These are phyloP conservation scores for Temnopleurus reevesii DNA, from an alignment of 53 echinoderm and acorn worm species.

Conservation along the genomic window DNA sequence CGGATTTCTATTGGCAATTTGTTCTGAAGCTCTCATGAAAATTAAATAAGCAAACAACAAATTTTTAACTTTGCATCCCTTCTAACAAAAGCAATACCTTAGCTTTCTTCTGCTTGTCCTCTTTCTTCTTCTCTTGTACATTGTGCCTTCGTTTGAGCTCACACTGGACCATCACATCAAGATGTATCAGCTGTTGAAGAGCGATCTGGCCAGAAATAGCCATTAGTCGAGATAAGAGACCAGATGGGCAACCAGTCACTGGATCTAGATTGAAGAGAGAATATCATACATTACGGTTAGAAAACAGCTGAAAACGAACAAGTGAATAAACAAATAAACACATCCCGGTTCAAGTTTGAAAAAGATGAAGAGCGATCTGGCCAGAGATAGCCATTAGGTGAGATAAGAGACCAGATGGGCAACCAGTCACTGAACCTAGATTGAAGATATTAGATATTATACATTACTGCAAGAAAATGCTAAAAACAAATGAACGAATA, in stretches of 20 bases:
- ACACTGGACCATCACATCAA: conserved; percentile 85
- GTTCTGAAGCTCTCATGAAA: too few species aligned
- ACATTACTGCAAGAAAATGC: too few species aligned
- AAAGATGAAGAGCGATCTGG: conserved; percentile 83
- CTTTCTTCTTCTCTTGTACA: conserved; percentile 83
- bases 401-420: conserved; percentile 75
- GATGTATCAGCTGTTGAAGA: conserved; percentile 83
- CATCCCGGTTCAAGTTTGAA: too few species aligned
- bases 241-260: conserved; percentile 64
- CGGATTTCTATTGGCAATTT: too few species aligned
- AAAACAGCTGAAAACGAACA: too few species aligned
- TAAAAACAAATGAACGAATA: too few species aligned
- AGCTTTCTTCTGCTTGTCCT: conserved; percentile 67
- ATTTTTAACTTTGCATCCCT: too few species aligned
- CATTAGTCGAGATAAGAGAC: conserved; percentile 84
- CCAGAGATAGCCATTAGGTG: conserved; percentile 83
- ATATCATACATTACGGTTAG: too few species aligned
- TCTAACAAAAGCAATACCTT: conserved; percentile 63
- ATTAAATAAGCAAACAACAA: too few species aligned
- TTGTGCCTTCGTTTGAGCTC: conserved; percentile 93
- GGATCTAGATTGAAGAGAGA: conserved; percentile 24
- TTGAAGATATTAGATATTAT: too few species aligned
- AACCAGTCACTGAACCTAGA: conserved; percentile 24
- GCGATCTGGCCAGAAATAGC: conserved; percentile 90
- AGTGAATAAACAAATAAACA: too few species aligned